These are phyloP conservation scores for Hermaeophaga mercurialis DNA, from an alignment of 2,888 invertebrate species.

Conservation along the genomic window DNA sequence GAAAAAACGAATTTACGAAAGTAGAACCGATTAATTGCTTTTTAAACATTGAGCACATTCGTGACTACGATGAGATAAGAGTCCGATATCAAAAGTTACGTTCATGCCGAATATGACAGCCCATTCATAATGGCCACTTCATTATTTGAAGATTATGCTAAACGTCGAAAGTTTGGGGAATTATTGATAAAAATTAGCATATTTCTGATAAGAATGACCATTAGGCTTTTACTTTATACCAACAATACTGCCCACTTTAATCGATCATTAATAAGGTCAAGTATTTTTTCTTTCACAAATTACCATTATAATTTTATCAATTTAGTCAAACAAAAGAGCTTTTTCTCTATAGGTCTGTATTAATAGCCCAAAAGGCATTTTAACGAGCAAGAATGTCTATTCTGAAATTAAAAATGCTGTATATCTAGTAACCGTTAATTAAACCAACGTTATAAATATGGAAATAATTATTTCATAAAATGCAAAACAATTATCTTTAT, in stretches of 20 bases:
- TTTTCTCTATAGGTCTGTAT: no score
- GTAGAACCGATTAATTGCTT: constrained; percentile 43
- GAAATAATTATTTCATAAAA: no score
- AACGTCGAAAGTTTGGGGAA: constrained; percentile 47
- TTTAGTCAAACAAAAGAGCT: no score
- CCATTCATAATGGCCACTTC: constrained; percentile 54
- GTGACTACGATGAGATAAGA: constrained; percentile 47
- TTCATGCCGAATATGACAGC: constrained; percentile 45
- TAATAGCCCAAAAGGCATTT: no score
- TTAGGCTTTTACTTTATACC: constrained; percentile 46
- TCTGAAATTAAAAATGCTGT: no score
- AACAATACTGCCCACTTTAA: constrained; percentile 19
- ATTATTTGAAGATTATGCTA: constrained; percentile 54
- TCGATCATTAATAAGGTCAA: constrained; percentile 17
- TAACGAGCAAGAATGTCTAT: no score
- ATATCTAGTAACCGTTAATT: no score
- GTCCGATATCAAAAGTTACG: constrained; percentile 39
- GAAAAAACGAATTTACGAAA: not conserved
- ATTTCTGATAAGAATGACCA: constrained; percentile 50
- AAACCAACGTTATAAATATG: no score
- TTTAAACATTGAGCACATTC: constrained; percentile 48
- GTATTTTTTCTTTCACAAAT: no score
- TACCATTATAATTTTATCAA: no score
- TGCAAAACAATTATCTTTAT: no score
- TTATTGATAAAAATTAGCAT: constrained; percentile 53